Conservation (phyloP, 1,140 invertebrate genomes). For the Drusus annulatus region DNA sequence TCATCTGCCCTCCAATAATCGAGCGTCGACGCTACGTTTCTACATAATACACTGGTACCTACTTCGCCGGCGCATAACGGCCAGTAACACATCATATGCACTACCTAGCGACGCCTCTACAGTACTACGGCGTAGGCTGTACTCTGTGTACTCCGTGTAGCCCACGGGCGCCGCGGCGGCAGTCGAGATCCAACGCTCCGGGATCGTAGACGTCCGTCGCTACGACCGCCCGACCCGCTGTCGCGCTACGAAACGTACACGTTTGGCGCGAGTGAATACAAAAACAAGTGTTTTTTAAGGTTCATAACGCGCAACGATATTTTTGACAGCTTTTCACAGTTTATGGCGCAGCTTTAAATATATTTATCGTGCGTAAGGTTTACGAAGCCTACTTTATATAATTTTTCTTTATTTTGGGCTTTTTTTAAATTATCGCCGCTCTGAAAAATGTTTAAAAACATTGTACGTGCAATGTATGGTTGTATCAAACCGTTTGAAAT, state of each 20-base stretch:
- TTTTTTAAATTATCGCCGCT: too few species aligned
- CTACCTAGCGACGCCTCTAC: slow-evolving; percentile 12
- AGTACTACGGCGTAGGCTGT: too few species aligned
- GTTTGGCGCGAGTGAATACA: slow-evolving; percentile 27
- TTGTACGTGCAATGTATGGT: too few species aligned
- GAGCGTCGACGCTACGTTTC: slow-evolving; percentile 8
- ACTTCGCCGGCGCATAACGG: slow-evolving; percentile 31
- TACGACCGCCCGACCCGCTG: background rate
- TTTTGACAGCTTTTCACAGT: background rate
- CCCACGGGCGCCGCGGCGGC: slow-evolving; percentile 17
- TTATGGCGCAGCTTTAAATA: background rate
- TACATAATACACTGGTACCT: background rate
- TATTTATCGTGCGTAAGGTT: background rate
- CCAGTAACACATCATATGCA: slow-evolving; percentile 37
- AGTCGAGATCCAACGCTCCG: slow-evolving; percentile 23
- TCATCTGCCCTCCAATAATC: slow-evolving; percentile 21
- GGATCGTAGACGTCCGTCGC: slow-evolving; percentile 1
- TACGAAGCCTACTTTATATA: too few species aligned
- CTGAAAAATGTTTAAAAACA: too few species aligned
- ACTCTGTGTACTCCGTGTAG: too few species aligned
- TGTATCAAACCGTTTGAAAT: too few species aligned
- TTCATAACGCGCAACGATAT: background rate
- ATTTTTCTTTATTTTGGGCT: too few species aligned
- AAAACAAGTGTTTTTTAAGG: background rate
- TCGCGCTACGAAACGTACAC: background rate